phyloP scores from a whole-genome alignment of 2,113 vertebrate genomes.

The Nerophis lumbriciformis region DNA sequence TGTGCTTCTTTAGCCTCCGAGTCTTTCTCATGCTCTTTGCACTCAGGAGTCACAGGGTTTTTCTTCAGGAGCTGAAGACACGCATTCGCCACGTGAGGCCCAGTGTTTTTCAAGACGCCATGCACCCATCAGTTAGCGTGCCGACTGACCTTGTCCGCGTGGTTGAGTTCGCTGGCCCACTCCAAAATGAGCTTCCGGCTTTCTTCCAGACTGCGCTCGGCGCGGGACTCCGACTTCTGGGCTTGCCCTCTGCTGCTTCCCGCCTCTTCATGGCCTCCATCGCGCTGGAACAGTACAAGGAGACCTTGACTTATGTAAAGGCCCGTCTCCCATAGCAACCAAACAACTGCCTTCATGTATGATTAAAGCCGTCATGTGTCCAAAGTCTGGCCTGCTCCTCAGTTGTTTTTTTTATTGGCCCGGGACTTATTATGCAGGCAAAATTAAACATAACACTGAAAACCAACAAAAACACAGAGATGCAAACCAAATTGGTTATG shows the following conservation, averaged over 20 bases:
- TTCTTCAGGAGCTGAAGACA: conserved; percentile 31
- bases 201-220: conserved; percentile 65
- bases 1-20: conserved; percentile 35
- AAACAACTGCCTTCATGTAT: too few relatives aligned
- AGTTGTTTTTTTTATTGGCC: too few relatives aligned
- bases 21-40: conserved; percentile 10
- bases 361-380: too few relatives aligned
- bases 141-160: conserved; percentile 57
- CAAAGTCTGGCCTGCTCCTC: too few relatives aligned
- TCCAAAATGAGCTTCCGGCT: conserved; percentile 69
- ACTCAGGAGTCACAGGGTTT: conserved; percentile 26
- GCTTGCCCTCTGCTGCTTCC: conserved; percentile 8
- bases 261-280: conserved; percentile 7
- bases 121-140: neutral
- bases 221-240: conserved; percentile 15
- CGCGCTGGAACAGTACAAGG: conserved; percentile 22
- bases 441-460: too few relatives aligned
- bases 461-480: too few relatives aligned
- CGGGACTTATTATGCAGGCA: too few relatives aligned
- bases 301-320: neutral
- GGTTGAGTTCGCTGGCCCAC: conserved; percentile 69
- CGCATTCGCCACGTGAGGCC: neutral
- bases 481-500: too few relatives aligned
- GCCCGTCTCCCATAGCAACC: too few relatives aligned
- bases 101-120: neutral